Conservation (phyloP, 2,888 invertebrate genomes). For the Polyommatus iphigenia region DNA sequence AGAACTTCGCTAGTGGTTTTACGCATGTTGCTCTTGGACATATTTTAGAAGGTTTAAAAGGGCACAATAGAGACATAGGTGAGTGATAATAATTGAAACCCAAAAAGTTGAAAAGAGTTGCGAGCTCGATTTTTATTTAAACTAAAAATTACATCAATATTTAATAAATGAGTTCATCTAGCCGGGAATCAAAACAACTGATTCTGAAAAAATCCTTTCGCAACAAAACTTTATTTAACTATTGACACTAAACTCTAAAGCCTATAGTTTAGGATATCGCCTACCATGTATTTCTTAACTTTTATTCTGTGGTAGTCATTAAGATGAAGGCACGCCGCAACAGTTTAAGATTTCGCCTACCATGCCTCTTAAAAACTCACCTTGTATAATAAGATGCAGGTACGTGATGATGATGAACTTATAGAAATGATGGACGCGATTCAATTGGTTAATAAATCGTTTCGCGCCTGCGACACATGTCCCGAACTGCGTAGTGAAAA, state of each 20-base stretch:
- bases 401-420: neutral
- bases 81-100: no score
- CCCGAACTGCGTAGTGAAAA: constrained; percentile 23
- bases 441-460: constrained; percentile 21
- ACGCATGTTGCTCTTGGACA: neutral
- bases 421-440: neutral
- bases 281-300: neutral
- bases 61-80: no score
- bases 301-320: neutral
- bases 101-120: no score
- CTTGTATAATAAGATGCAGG: neutral
- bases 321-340: neutral
- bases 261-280: neutral
- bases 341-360: neutral
- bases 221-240: no score
- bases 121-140: no score
- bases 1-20: neutral
- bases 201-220: neutral
- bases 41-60: neutral
- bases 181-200: neutral
- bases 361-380: neutral
- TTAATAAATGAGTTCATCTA: no score
- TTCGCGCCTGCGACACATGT: constrained; percentile 24
- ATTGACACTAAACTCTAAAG: no score
- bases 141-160: no score